A percentile compares a stretch with the other conserved stretches of the same genome.
Evolutionary conservation across 2,113 vertebrate species (phyloP).

Genomic region (Bos indicus): DNA sequence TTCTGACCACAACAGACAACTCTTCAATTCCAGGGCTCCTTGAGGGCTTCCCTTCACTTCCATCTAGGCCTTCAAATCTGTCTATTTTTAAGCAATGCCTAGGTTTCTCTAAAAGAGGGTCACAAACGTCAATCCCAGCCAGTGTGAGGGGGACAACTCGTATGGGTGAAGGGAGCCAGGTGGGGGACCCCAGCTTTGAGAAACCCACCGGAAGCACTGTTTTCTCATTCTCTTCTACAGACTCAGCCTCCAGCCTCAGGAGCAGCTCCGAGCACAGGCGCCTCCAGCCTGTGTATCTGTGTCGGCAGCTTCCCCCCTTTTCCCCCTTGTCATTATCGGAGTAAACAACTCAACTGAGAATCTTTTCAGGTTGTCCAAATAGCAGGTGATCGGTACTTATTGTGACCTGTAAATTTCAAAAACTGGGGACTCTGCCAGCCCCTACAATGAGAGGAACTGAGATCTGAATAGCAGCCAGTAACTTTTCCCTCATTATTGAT

Average conservation of each 20-base stretch:
- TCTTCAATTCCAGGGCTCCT: not conserved
- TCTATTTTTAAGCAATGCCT: not conserved
- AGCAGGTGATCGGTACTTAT: not conserved
- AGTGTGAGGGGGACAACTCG: not conserved
- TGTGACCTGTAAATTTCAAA: not conserved
- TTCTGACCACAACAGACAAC: not conserved
- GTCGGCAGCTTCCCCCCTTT: not conserved
- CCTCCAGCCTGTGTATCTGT: not conserved
- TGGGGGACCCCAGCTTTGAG: not conserved
- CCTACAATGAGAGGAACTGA: not conserved
- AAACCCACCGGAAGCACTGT: not conserved
- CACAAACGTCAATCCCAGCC: not conserved
- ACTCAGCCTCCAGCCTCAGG: not conserved
- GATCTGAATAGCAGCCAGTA: conserved; percentile 40
- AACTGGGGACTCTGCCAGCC: not conserved
- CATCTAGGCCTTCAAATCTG: not conserved
- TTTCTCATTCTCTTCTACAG: not conserved
- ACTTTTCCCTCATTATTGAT: conserved; percentile 59
- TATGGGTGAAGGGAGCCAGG: not conserved
- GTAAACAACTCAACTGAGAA: conserved; percentile 1
- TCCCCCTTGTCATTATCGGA: not conserved
- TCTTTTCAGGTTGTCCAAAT: not conserved
- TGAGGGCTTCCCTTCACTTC: not conserved
- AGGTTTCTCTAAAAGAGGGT: not conserved
- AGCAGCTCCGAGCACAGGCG: not conserved